These are phyloP conservation scores for Atta texana DNA, from an alignment of 1,140 invertebrate species.

Conservation along the genomic window DNA sequence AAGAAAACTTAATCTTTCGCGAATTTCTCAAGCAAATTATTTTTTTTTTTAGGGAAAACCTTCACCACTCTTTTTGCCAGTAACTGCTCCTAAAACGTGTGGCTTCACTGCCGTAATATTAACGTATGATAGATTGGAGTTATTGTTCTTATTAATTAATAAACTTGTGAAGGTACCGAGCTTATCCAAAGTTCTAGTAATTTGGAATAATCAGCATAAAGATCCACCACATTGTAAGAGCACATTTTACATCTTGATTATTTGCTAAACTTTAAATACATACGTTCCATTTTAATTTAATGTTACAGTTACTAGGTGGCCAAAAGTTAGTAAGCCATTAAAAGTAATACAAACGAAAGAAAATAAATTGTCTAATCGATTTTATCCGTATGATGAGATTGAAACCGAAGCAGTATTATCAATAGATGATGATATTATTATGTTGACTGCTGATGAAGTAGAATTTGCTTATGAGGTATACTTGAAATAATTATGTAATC, in stretches of 20 bases:
- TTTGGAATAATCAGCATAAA: constrained; percentile 98
- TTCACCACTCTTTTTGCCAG: constrained; percentile 95
- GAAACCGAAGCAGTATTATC: constrained; percentile 96
- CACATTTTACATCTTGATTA: constrained; percentile 36
- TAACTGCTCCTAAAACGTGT: constrained; percentile 92
- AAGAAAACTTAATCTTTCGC: background rate
- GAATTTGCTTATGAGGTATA: constrained; percentile 94
- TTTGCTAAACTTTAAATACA: background rate
- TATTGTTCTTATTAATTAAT: constrained; percentile 94
- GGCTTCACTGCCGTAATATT: constrained; percentile 97
- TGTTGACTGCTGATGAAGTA: constrained; percentile 96
- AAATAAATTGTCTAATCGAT: constrained; percentile 97
- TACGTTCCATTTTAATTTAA: background rate
- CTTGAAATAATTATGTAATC: background rate
- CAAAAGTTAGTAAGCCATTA: constrained; percentile 94
- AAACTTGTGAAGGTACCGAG: constrained; percentile 94
- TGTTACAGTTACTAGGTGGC: constrained; percentile 92
- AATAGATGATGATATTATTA: constrained; percentile 97
- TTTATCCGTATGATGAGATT: constrained; percentile 97
- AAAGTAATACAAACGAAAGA: constrained; percentile 96
- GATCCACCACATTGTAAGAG: constrained; percentile 92
- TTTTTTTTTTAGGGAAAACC: constrained; percentile 78
- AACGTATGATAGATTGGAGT: constrained; percentile 96
- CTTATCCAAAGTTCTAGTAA: constrained; percentile 94
- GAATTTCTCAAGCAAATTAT: background rate